Percentiles rank a stretch among this genome's conserved stretches.
Evolutionary conservation across 64 coral and sea anemone genomes (phyloP).

Genomic region (Actinia equina): DNA sequence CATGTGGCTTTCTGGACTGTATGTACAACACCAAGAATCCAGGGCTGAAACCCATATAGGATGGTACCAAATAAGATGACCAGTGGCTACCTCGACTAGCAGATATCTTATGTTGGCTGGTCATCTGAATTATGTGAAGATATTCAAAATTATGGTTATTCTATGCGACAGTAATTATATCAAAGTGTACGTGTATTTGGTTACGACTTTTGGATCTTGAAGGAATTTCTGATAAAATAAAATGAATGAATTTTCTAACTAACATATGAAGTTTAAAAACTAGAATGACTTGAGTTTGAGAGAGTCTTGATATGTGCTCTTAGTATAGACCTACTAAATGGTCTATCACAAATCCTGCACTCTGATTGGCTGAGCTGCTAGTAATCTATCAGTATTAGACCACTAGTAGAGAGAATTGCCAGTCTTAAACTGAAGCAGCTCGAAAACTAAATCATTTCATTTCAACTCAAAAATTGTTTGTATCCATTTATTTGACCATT

Average conservation of each 20-base stretch:
- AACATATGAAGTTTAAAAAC: not conserved
- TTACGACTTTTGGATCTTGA: no score
- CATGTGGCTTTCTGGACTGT: slow-evolving; percentile 76
- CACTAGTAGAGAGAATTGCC: no score
- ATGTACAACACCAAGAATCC: slow-evolving; percentile 53
- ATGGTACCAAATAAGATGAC: slow-evolving; percentile 27
- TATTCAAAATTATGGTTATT: no score
- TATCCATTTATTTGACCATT: no score
- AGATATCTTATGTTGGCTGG: not conserved
- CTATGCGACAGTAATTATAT: not conserved
- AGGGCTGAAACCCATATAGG: not conserved
- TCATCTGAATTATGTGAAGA: not conserved
- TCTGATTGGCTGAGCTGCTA: no score
- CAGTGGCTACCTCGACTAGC: not conserved
- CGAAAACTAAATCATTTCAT: no score
- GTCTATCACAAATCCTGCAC: no score
- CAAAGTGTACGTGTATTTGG: not conserved
- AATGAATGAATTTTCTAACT: not conserved
- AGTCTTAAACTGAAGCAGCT: no score
- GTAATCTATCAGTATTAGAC: no score
- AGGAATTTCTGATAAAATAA: no score
- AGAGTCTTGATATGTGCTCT: not conserved
- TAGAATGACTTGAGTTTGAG: not conserved
- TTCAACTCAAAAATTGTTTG: no score
- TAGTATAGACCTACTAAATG: no score